These are phyloP conservation scores for Antidorcas marsupialis DNA, from an alignment of 2,113 vertebrate species.

Conservation along the genomic window DNA sequence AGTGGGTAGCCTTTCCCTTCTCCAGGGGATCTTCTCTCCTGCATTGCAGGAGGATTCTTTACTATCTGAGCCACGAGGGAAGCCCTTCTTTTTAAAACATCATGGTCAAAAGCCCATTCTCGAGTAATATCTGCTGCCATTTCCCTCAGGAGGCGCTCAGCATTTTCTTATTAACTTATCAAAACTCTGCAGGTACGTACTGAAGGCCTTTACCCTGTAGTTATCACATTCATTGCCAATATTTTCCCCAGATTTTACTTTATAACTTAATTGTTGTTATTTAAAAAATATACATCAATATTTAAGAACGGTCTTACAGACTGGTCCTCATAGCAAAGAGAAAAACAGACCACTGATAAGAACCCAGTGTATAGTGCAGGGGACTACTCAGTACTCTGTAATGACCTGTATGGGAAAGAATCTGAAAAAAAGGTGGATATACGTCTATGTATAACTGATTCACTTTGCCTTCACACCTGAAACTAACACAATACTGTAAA, in stretches of 20 bases:
- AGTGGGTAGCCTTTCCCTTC: neutral
- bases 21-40: neutral
- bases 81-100: neutral
- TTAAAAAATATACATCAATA: neutral
- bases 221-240: neutral
- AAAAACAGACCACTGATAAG: neutral
- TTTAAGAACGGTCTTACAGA: neutral
- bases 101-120: neutral
- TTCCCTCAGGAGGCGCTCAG: neutral
- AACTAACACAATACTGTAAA: neutral
- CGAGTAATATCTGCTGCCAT: neutral
- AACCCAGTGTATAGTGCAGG: rapidly evolving
- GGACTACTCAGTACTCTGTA: neutral
- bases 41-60: neutral
- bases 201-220: neutral
- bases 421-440: neutral
- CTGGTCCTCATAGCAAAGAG: neutral
- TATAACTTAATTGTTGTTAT: neutral
- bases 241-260: neutral
- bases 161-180: neutral
- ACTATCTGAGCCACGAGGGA: neutral
- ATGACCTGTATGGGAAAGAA: neutral
- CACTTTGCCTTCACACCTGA: neutral
- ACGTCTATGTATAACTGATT: neutral
- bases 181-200: neutral